Evolutionary conservation across 2,797 vertebrate genomes (phyloP).

Genomic region (Xiphophorus birchmanni): DNA sequence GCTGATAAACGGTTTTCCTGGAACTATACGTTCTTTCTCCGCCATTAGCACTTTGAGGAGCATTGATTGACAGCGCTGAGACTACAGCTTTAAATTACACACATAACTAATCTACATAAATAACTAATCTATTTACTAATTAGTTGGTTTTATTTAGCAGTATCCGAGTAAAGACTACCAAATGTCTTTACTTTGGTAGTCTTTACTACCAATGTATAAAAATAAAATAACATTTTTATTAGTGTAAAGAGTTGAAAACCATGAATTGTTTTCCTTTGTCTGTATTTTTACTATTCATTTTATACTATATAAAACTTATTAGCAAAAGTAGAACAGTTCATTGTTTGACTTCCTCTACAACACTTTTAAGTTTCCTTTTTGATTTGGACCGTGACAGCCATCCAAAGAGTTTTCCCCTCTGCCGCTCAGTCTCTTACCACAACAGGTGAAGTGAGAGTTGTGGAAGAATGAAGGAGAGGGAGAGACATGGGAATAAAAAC

Average conservation of each 20-base stretch:
- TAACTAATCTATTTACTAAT: not conserved
- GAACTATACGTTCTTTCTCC: too few species aligned
- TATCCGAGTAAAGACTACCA: not conserved
- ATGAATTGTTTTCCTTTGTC: not conserved
- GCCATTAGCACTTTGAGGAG: too few species aligned
- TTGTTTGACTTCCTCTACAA: constrained; percentile 26
- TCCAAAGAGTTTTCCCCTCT: constrained; percentile 39
- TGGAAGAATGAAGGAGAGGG: constrained; percentile 72
- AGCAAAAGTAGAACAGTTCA: constrained; percentile 36
- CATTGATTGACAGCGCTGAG: too few species aligned
- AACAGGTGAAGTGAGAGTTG: constrained; percentile 76
- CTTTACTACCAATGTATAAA: too few species aligned
- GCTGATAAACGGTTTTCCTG: too few species aligned
- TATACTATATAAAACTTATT: constrained; percentile 2
- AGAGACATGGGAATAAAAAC: constrained; percentile 75
- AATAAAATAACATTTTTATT: not conserved
- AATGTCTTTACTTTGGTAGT: not conserved
- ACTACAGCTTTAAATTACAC: not conserved
- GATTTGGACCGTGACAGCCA: constrained; percentile 38
- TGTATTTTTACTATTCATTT: constrained; percentile 1
- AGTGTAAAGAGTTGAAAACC: not conserved
- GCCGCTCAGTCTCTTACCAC: constrained; percentile 62
- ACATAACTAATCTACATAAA: not conserved
- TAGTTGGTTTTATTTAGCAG: not conserved
- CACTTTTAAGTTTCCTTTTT: constrained; percentile 21